phyloP scores from a whole-genome alignment of 2,797 vertebrate genomes.

The Manis pentadactyla region DNA sequence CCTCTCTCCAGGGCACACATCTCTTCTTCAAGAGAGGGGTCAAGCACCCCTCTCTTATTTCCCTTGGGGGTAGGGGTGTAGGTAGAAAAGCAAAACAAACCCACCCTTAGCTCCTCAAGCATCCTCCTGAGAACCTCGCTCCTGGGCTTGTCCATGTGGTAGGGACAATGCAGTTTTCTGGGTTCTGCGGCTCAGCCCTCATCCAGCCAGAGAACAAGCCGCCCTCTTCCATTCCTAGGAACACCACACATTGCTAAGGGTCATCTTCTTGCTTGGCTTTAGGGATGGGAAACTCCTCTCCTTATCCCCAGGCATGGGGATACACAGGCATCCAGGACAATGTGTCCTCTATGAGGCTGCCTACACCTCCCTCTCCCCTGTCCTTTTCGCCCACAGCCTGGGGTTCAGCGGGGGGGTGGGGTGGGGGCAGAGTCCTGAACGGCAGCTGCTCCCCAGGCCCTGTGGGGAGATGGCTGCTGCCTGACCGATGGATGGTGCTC shows the following conservation, averaged over 20 bases:
- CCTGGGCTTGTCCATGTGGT: background rate
- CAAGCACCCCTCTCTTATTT: background rate
- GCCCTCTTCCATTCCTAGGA: background rate
- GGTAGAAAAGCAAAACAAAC: background rate
- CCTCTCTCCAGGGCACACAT: background rate
- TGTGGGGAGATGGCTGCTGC: background rate
- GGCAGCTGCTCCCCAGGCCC: background rate
- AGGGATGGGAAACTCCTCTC: background rate
- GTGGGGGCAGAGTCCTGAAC: background rate
- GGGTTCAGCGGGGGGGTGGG: no score
- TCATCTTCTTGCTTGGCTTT: background rate
- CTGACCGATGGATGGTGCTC: background rate
- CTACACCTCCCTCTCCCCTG: fast-evolving
- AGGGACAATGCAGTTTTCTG: fast-evolving
- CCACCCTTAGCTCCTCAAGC: no score
- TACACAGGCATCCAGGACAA: background rate
- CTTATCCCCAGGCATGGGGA: background rate
- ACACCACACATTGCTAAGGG: background rate
- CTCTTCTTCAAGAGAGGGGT: no score
- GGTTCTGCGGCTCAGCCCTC: background rate
- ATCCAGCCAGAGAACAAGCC: background rate
- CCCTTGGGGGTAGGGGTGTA: no score
- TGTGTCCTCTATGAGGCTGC: fast-evolving
- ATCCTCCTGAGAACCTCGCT: background rate
- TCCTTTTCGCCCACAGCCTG: background rate